These are phyloP conservation scores for Rhopalosiphum nymphaeae DNA, from an alignment of 2,888 invertebrate genomes.

Conservation along the genomic window DNA sequence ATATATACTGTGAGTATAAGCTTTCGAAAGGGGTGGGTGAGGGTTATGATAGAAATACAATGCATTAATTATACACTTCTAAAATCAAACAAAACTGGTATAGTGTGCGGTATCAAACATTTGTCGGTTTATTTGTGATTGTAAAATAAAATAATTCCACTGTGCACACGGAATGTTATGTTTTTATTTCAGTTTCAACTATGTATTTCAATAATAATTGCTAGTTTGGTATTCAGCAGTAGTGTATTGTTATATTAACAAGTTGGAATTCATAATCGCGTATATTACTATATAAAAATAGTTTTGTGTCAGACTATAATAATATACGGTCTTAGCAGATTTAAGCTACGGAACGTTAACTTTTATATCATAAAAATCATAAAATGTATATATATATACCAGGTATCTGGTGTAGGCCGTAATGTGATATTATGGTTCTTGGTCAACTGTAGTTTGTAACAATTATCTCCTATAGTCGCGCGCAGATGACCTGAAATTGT, in stretches of 20 bases:
- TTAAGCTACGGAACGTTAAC: neutral
- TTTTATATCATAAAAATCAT: neutral
- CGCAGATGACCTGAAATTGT: neutral
- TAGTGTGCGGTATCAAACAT: neutral
- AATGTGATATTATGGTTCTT: neutral
- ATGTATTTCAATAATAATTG: neutral
- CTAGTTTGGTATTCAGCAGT: neutral
- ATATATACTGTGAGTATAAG: neutral
- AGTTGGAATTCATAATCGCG: neutral
- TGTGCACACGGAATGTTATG: neutral
- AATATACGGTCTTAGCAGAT: neutral
- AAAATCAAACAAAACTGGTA: neutral
- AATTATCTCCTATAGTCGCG: neutral
- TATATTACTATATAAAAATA: neutral
- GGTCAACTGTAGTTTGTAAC: neutral
- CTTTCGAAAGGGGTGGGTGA: neutral
- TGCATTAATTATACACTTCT: neutral
- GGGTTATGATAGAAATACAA: constrained; percentile 2
- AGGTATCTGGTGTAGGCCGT: neutral
- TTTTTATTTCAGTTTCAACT: neutral
- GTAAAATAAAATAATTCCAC: neutral
- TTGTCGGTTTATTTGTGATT: neutral
- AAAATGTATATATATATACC: neutral
- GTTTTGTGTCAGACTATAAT: neutral
- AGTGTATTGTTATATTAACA: neutral